Evolutionary conservation across 2,797 vertebrate species (phyloP), one percentile per base, ranked within the genome.

Genomic region (Austrolebias charrua): DNA sequence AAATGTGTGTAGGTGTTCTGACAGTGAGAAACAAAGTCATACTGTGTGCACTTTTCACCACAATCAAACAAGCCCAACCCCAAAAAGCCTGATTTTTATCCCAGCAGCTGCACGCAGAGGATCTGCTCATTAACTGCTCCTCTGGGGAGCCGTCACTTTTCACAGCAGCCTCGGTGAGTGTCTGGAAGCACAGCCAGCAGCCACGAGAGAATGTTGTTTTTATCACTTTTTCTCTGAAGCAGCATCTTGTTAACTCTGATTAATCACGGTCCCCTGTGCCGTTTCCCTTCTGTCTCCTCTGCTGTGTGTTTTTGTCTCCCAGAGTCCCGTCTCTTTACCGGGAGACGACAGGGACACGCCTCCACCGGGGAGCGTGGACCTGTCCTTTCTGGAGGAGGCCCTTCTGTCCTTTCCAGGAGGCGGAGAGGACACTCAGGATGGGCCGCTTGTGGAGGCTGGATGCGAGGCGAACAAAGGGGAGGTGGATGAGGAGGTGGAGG

Each of bases 361-460:
- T 51, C 88, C 91, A 0, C 83, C 92, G 0, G 91, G 88, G 16
- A 93, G 92, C 58, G 92, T 93, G 87, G 93, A 94, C 66, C 86
- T 94, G 66, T 93, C 92, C 74, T 94, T 94, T 87, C 78, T 94
- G 88, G 93, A 94, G 76, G 93, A 94, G 83, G 93, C 92, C 0
- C 88, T 93, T 24, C 69, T 94, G 79, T 91, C 89, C 19, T 93
- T 91, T 42, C 91, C 91, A 0, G 85, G 86, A 77, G 84, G 71
- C 19, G 81, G 33, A 31, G 88, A 85, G 14, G 86, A 87, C 66
- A 73, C 78, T 48, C 80, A 61, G 20, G 65, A 67, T 1, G 78
- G 70, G 51, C 56, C 72, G 4, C 79, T 76, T 19, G 75, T 44
- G 60, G 87, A 82, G 78, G 61, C 69, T 10, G 80, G 69, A 20